phyloP scores from a whole-genome alignment of 2,888 invertebrate genomes.

The Torymus aiolomorphi region DNA sequence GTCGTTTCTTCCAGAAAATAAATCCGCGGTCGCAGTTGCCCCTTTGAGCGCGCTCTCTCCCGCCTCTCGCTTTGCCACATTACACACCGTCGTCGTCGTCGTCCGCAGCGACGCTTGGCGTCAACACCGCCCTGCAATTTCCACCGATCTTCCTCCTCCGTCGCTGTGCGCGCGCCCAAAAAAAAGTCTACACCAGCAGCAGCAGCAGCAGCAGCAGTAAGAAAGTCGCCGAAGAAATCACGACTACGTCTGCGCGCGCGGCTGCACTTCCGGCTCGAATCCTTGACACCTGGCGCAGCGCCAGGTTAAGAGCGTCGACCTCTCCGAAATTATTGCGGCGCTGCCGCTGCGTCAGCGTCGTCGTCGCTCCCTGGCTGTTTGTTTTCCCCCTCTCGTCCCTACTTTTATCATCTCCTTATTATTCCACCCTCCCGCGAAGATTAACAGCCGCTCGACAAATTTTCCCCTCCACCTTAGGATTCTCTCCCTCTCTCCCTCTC shows the following conservation, averaged over 20 bases:
- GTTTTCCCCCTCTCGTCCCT: conserved; percentile 3
- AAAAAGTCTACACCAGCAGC: neutral
- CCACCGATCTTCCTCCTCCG: too few species aligned
- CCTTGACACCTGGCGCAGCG: conserved; percentile 73
- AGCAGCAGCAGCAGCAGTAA: conserved; percentile 31
- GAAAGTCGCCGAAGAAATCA: conserved; percentile 41
- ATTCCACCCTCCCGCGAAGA: conserved; percentile 9
- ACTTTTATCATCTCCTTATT: too few species aligned
- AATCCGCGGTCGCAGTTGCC: too few species aligned
- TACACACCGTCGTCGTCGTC: too few species aligned
- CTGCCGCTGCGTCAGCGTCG: conserved; percentile 69
- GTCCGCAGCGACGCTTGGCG: too few species aligned
- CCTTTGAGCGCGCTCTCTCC: too few species aligned
- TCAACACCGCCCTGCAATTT: too few species aligned
- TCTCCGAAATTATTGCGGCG: conserved; percentile 71
- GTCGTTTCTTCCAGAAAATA: too few species aligned
- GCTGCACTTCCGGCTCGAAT: conserved; percentile 60
- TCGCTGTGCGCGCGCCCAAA: too few species aligned
- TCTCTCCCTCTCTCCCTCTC: neutral
- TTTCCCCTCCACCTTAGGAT: conserved; percentile 36
- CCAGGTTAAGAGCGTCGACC: conserved; percentile 69
- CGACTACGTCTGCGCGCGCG: conserved; percentile 41
- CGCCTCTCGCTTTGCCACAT: too few species aligned
- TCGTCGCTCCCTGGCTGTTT: too few species aligned
- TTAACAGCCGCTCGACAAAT: conserved; percentile 43